Conservation (phyloP, 2,888 invertebrate genomes). For the Hofmannophila pseudospretella region DNA sequence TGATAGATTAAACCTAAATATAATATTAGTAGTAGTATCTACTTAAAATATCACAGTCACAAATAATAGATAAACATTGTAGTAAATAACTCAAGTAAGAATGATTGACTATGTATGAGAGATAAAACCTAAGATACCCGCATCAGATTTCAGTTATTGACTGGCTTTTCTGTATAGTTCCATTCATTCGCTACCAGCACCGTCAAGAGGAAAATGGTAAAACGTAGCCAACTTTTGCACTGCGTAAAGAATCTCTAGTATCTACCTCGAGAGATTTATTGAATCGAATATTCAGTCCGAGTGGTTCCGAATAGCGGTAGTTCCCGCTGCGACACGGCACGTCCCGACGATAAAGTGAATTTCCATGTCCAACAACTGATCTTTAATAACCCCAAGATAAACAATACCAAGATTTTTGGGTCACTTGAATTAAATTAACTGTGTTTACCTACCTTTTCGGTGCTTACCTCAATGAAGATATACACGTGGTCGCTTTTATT, state of each 20-base stretch:
- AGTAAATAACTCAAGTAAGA: too few relatives aligned
- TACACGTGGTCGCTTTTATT: too few relatives aligned
- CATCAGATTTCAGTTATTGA: too few relatives aligned
- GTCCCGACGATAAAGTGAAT: background rate
- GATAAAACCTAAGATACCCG: too few relatives aligned
- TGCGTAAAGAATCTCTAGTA: background rate
- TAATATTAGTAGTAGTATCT: too few relatives aligned
- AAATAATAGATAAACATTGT: too few relatives aligned
- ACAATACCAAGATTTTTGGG: background rate
- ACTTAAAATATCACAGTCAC: too few relatives aligned
- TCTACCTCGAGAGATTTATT: constrained; percentile 11
- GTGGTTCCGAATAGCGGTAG: constrained; percentile 5
- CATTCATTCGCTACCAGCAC: background rate
- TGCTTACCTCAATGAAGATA: too few relatives aligned
- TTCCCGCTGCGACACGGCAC: background rate
- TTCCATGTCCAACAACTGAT: background rate
- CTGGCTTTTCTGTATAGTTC: too few relatives aligned
- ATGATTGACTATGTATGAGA: too few relatives aligned
- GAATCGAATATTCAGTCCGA: constrained; percentile 13
- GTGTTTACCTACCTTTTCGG: background rate
- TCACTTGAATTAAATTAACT: background rate
- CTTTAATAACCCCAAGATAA: background rate
- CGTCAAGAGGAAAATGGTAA: background rate
- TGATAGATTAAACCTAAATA: too few relatives aligned
- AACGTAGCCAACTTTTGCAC: background rate